Conservation (phyloP, 64 coral and sea anemone genomes). For the Anthopleura sola region DNA sequence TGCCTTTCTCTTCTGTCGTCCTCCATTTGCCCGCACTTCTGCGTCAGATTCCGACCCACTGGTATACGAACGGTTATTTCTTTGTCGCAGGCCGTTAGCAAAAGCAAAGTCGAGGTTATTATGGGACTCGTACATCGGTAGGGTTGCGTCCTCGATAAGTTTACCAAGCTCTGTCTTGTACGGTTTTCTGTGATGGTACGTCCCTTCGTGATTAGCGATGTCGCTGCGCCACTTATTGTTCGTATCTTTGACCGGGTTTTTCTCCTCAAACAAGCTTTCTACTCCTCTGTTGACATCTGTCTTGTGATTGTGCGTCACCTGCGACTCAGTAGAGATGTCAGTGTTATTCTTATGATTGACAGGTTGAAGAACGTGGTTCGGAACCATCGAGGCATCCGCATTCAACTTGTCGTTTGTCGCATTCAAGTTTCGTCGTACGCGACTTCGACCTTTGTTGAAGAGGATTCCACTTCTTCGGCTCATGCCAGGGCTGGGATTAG, state of each 20-base stretch:
- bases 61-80: conserved; percentile 80
- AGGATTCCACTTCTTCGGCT: conserved; percentile 93
- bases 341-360: conserved; percentile 33
- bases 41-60: conserved; percentile 87
- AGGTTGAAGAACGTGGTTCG: conserved; percentile 42
- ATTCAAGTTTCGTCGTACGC: conserved; percentile 68
- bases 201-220: conserved; percentile 52
- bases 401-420: conserved; percentile 29
- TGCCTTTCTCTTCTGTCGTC: conserved; percentile 56
- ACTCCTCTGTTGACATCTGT: conserved; percentile 30
- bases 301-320: conserved; percentile 55
- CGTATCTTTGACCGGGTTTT: conserved; percentile 40
- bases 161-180: conserved; percentile 92
- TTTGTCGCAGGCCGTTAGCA: conserved; percentile 78
- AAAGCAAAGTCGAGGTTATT: conserved; percentile 55
- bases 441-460: conserved; percentile 88
- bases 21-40: conserved; percentile 70
- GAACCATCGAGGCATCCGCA: neutral
- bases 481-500: conserved; percentile 96
- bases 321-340: conserved; percentile 26
- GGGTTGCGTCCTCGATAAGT: conserved; percentile 85
- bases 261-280: conserved; percentile 45
- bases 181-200: conserved; percentile 61
- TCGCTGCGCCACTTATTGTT: conserved; percentile 54
- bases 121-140: conserved; percentile 78